Percentiles rank a stretch among this genome's conserved stretches.
Conservation (phyloP, 2,113 vertebrate species). For the Carassius carassius region DNA sequence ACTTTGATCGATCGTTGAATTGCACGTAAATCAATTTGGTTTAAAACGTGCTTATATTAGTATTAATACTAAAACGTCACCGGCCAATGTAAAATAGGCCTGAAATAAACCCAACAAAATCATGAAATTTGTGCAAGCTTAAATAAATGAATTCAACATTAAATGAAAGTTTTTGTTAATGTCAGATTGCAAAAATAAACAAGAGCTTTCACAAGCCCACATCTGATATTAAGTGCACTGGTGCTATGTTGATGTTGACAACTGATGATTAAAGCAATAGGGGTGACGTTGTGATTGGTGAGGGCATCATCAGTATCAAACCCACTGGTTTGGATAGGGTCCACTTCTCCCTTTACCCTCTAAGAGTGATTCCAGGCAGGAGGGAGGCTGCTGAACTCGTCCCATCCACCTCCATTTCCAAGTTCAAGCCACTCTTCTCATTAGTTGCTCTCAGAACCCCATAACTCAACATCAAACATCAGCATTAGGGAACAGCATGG, state of each 20-base stretch:
- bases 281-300: constrained; percentile 35
- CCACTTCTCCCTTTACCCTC: constrained; percentile 9
- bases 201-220: background rate
- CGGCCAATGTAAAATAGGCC: background rate
- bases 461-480: constrained; percentile 50
- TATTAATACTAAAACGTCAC: background rate
- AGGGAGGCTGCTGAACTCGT: background rate
- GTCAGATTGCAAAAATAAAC: background rate
- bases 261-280: constrained; percentile 46
- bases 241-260: background rate
- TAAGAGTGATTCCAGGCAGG: background rate
- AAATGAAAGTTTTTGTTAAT: background rate
- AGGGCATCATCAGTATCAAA: constrained; percentile 8
- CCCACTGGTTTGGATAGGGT: background rate
- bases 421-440: constrained; percentile 37
- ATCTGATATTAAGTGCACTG: background rate
- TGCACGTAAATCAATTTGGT: background rate
- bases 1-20: no score
- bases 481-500: background rate
- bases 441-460: constrained; percentile 16
- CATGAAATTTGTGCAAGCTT: background rate
- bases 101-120: constrained; percentile 11
- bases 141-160: background rate
- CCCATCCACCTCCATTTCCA: constrained; percentile 22
- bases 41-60: background rate